Base-by-base conservation (phyloP, 2,888 invertebrate genomes). In the Omphaloscelis lunosa region DNA sequence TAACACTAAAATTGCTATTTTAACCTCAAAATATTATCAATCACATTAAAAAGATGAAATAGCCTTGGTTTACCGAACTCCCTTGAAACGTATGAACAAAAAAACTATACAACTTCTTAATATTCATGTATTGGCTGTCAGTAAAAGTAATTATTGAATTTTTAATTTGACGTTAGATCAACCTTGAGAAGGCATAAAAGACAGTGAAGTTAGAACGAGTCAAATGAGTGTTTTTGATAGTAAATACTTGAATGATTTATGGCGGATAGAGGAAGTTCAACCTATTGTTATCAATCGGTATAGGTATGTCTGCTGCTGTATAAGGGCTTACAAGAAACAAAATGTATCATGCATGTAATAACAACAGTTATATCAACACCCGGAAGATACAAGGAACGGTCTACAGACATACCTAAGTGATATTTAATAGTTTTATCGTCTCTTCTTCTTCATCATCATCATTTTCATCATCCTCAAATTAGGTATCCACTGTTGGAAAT, bases 61-160 rank as follows among this genome's bases (percentile, higher is more conserved):
- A 53, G 69, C 81, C 88, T 83, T 77, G 79, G 23, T 68, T 56
- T 7, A 51, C 17, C 59, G 68, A 77, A 75, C 75, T 76, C 86
- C 86, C 82, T 89, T 88, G 89, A 82, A 82, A 70, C 45, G 45
- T 41, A 71, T 67, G 12, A 17, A 78, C 65, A 82, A 82, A 87
- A 53, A 86, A 80, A 48, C 68, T 72, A 67, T 67, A 82, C 78
- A 65, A 61, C 65, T 76, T 79, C 68, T 70, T 71, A 75, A 71
- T 87, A 87, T 81, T 72, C 70, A 77, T 74, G 12, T 69, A 81
- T 75, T 56, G 48, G 63, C 73, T 77, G 84, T 83, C 80, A 78
- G 80, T 86, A 80, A 87, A 83, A 83, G 88, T 86, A 69, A 86
- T 81, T 67, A 84, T 81, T 81, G 77, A 80, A 51, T 78, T 79